phyloP scores from a whole-genome alignment of 2,113 vertebrate genomes.

The Callopanchax toddi region DNA sequence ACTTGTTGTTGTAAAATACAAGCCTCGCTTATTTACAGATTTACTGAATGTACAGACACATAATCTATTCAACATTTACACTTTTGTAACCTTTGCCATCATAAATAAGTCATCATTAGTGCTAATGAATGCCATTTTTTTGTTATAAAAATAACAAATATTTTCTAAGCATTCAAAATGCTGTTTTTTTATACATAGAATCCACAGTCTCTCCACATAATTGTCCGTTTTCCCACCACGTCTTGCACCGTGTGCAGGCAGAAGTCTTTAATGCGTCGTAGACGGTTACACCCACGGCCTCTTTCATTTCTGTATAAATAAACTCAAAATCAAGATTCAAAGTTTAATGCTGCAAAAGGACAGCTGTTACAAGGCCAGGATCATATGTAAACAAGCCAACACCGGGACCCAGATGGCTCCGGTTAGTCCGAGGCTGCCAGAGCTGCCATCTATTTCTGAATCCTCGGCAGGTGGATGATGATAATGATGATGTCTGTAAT shows the following conservation, averaged over 20 bases:
- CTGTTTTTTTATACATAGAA: not conserved
- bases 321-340: slow-evolving; percentile 52
- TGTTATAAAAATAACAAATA: slow-evolving; percentile 26
- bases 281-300: slow-evolving; percentile 23
- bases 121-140: slow-evolving; percentile 31
- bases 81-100: slow-evolving; percentile 19
- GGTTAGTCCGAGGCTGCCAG: slow-evolving; percentile 47
- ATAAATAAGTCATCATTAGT: slow-evolving; percentile 54
- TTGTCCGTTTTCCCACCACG: slow-evolving; percentile 11
- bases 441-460: slow-evolving; percentile 38
- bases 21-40: slow-evolving; percentile 35
- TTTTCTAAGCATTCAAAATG: slow-evolving; percentile 31
- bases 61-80: slow-evolving; percentile 41
- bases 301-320: slow-evolving; percentile 47
- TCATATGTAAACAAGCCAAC: slow-evolving; percentile 61
- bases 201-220: slow-evolving; percentile 29
- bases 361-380: slow-evolving; percentile 66
- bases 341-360: slow-evolving; percentile 47
- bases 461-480: slow-evolving; percentile 63
- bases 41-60: slow-evolving; percentile 49
- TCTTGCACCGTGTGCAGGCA: slow-evolving; percentile 27
- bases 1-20: slow-evolving; percentile 1
- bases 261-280: slow-evolving; percentile 14
- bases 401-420: slow-evolving; percentile 54
- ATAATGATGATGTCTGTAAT: slow-evolving; percentile 68